Evolutionary conservation across 1,140 invertebrate species (phyloP), one percentile per base, ranked within the genome.

Genomic region (Caenorhabditis brenneri): DNA sequence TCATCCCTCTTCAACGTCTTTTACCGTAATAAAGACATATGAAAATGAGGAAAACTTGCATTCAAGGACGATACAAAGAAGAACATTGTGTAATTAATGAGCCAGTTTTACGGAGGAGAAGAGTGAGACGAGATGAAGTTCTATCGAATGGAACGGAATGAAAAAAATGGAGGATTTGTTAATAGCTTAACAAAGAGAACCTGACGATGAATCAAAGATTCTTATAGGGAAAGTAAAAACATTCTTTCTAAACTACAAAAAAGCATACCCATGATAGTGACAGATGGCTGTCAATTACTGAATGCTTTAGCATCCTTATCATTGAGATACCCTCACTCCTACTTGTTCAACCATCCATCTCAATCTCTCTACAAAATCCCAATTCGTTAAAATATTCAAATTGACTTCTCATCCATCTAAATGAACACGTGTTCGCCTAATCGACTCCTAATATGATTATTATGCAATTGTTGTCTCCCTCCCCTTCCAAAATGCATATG

Each of bases 401-500:
- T 51, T 16, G 19, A 19, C 15, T 65, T 65, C 7, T 9, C 29
- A 15, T 42, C 15, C 29, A 10, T 9, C 36, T 22, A 36, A 46
- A 9, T 33, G 65, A 74, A 74, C 65, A 74, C 65, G 36, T 74
- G 65, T 74, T 74, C 65, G 65, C 36, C 36, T 74, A 74, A 74
- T 74, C 65, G 65, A 74, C 65, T 74, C 19, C 36, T 74, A 74
- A 74, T 74, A 29, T 74, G 65, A 74, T 74, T 74, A 74, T 74
- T 74, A 74, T 74, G 65, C 65, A 74, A 74, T 74, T 74, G 65
- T 74, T 74, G 65, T 29, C 65, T 27, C 58, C 31, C 29, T 24
- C 53, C 27, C 15, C 24, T 27, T n/a, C 12, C 27, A 27, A 55
- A 55, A 22, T 10, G 53, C 33, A 74, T 74, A 74, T 74, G 65